Percentiles rank a stretch among this genome's conserved stretches.
These are phyloP conservation scores for Hypocryptadius cinnamomeus DNA, from an alignment of 2,113 vertebrate species.

Conservation along the genomic window DNA sequence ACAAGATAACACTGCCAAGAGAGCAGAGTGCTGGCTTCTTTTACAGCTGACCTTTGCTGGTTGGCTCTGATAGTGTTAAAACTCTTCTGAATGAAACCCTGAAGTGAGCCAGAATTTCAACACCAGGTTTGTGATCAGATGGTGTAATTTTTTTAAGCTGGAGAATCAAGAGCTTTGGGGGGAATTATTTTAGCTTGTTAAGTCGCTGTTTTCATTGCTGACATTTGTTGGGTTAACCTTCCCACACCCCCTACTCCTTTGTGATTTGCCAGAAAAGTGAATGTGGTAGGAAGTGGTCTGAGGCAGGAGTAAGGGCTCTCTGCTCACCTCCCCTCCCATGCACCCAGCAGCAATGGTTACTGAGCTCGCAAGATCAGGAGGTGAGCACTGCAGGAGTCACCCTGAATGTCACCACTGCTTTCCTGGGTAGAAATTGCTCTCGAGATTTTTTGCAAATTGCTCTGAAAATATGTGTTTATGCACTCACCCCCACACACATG, in stretches of 20 bases:
- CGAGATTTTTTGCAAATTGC: not conserved
- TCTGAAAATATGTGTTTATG: not conserved
- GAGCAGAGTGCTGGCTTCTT: not conserved
- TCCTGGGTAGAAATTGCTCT: not conserved
- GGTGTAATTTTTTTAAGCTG: not conserved
- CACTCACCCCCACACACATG: not conserved
- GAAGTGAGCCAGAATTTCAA: not conserved
- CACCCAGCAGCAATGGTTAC: not conserved
- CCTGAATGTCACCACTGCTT: not conserved
- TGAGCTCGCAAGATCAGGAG: not conserved
- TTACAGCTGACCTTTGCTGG: not conserved
- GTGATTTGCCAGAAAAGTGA: not conserved
- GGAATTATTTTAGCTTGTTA: not conserved
- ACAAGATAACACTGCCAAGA: accelerated
- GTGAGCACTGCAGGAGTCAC: not conserved
- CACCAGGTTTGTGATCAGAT: not conserved
- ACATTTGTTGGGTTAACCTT: not conserved
- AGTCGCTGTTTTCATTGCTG: not conserved
- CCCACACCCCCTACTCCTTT: not conserved
- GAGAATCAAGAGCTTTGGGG: not conserved
- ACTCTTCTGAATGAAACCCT: not conserved
- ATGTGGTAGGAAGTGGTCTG: not conserved
- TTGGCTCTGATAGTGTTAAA: not conserved
- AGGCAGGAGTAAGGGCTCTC: not conserved
- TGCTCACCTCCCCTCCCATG: not conserved